A percentile compares a stretch with the other conserved stretches of the same genome.
These are phyloP conservation scores for Rhinichthys osculus DNA, from an alignment of 2,797 vertebrate species.

Conservation along the genomic window DNA sequence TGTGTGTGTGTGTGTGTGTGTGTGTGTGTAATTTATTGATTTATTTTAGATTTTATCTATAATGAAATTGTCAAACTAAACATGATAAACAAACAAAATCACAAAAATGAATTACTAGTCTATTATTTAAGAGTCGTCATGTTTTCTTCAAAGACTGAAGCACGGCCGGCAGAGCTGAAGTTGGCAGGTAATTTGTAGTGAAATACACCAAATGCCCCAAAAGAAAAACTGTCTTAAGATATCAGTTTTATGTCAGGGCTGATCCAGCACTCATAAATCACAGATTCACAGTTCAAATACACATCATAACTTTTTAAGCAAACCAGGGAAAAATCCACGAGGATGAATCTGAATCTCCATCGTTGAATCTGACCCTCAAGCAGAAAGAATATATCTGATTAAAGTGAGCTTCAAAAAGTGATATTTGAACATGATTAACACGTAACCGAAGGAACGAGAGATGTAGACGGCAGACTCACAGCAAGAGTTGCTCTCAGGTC, in stretches of 20 bases:
- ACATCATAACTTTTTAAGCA: background rate
- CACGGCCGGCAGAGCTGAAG: constrained; percentile 4
- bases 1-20: no score
- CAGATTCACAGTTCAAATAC: background rate
- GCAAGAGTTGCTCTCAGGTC: constrained; percentile 3
- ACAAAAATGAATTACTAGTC: background rate
- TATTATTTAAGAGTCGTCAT: background rate
- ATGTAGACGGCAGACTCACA: background rate
- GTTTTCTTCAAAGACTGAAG: background rate
- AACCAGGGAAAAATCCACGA: background rate
- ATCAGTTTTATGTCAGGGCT: background rate
- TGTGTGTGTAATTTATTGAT: no score
- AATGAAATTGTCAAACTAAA: background rate
- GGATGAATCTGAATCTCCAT: background rate
- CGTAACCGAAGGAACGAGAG: background rate
- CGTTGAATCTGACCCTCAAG: background rate
- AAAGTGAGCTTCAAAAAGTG: background rate
- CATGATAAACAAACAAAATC: background rate
- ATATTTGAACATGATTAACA: background rate
- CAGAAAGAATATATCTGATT: background rate
- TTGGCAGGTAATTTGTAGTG: constrained; percentile 1
- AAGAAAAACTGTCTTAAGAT: constrained; percentile 13
- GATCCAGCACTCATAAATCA: constrained; percentile 6
- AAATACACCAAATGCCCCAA: constrained; percentile 12
- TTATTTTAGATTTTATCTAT: no score